Evolutionary conservation across 37 sponge, comb jelly and placozoan genomes (phyloP).

Genomic region (Cliona cf. orientalis): DNA sequence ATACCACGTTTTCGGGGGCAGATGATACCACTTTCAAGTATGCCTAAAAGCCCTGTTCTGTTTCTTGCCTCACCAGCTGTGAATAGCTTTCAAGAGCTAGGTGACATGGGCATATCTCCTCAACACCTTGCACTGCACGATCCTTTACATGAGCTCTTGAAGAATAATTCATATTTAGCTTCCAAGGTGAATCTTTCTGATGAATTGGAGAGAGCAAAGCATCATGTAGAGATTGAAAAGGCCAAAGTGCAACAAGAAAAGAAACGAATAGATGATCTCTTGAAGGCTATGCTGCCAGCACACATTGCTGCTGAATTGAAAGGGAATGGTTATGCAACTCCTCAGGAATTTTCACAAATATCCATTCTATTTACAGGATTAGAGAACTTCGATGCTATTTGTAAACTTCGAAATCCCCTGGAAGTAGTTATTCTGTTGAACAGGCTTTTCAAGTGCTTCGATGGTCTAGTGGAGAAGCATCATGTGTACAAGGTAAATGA

Average conservation of each 20-base stretch:
- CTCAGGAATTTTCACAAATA: background rate
- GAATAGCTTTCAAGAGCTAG: conserved; percentile 19
- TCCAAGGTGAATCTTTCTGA: background rate
- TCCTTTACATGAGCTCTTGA: background rate
- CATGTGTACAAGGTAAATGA: conserved; percentile 12
- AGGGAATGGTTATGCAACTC: background rate
- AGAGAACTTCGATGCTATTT: background rate
- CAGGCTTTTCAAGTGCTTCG: conserved; percentile 7
- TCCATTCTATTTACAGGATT: conserved; percentile 20
- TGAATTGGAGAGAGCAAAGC: conserved; percentile 6
- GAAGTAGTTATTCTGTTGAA: conserved; percentile 9
- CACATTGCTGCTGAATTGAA: background rate
- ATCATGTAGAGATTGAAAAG: conserved; percentile 3
- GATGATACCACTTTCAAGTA: conserved; percentile 5
- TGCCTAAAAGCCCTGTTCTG: background rate
- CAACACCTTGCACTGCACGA: background rate
- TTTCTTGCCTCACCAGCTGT: conserved; percentile 20
- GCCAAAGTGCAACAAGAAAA: background rate
- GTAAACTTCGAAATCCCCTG: background rate
- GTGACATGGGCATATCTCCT: background rate
- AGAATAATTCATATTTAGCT: background rate
- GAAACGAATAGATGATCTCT: background rate
- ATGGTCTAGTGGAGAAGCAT: conserved; percentile 6
- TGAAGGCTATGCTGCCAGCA: conserved; percentile 6
- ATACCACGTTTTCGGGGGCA: conserved; percentile 7